phyloP scores from a whole-genome alignment of 2,888 invertebrate species.

The Embidobia sp. region DNA sequence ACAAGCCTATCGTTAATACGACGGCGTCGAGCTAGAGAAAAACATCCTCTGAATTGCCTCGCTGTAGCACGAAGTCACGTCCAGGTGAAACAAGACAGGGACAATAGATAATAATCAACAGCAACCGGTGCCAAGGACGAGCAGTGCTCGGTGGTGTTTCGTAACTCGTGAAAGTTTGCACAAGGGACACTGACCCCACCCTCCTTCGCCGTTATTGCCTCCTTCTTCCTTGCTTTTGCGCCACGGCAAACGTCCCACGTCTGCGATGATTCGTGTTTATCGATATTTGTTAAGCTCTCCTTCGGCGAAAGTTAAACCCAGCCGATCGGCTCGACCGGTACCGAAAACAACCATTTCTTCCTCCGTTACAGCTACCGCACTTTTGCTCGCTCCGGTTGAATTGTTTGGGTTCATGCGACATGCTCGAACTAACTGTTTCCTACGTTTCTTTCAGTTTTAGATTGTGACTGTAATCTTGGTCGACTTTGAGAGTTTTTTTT shows the following conservation, averaged over 20 bases:
- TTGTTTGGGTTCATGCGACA: no score
- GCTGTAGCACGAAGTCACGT: conserved; percentile 55
- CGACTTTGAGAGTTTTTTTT: no score
- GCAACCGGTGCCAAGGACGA: conserved; percentile 81
- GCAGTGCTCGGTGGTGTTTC: conserved; percentile 79
- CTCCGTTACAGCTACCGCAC: no score
- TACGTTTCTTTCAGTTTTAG: no score
- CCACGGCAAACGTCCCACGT: conserved; percentile 57
- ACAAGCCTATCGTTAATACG: no score
- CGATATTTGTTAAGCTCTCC: conserved; percentile 51
- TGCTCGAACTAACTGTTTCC: no score
- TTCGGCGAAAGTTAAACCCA: conserved; percentile 57
- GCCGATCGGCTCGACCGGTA: no score
- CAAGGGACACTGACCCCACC: conserved; percentile 81
- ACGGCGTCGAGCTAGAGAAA: conserved; percentile 1
- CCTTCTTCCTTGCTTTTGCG: conserved; percentile 61
- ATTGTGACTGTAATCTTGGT: no score
- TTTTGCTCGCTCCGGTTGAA: no score
- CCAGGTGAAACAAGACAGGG: conserved; percentile 72
- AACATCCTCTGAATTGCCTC: conserved; percentile 16
- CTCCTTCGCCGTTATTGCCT: conserved; percentile 70
- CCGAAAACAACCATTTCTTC: conserved; percentile 49
- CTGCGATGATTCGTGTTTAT: conserved; percentile 53
- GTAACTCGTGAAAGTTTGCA: conserved; percentile 81
- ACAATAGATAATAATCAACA: conserved; percentile 80